Percentiles rank a stretch among this genome's conserved stretches.
These are phyloP conservation scores for Vicugna pacos DNA, from an alignment of 2,113 vertebrate genomes.

Conservation along the genomic window DNA sequence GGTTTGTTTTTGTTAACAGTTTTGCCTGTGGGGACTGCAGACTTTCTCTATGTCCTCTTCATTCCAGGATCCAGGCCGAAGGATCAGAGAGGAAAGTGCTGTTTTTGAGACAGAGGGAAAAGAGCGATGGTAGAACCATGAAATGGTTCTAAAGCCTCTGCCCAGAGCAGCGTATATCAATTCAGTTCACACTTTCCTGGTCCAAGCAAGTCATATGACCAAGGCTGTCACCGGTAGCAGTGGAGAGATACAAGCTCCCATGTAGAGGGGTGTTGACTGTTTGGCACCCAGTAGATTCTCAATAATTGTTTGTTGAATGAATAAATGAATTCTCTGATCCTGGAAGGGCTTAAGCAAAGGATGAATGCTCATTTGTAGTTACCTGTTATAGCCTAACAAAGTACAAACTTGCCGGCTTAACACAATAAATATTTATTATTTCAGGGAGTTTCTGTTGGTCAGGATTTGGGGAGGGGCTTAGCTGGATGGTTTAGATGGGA, in stretches of 20 bases:
- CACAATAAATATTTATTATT: neutral
- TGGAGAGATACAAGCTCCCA: accelerated
- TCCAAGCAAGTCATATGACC: neutral
- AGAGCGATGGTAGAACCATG: too few relatives aligned
- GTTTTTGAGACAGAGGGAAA: neutral
- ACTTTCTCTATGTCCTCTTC: neutral
- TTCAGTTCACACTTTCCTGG: neutral
- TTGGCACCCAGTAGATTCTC: neutral
- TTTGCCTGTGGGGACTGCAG: neutral
- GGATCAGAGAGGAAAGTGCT: neutral
- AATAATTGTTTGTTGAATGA: neutral
- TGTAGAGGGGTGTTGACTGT: neutral
- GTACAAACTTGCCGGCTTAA: neutral
- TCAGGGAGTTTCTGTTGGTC: neutral
- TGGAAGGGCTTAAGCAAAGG: neutral
- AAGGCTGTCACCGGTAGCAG: too few relatives aligned
- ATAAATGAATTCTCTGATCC: neutral
- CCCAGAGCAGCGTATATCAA: too few relatives aligned
- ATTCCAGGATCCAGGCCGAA: neutral
- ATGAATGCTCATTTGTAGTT: neutral
- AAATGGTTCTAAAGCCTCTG: neutral
- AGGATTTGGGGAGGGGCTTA: neutral
- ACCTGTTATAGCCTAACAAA: neutral
- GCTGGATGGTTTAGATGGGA: neutral
- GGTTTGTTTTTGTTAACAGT: neutral